Evolutionary conservation across 2,888 invertebrate species (phyloP).

Genomic region (Graphium colonna): DNA sequence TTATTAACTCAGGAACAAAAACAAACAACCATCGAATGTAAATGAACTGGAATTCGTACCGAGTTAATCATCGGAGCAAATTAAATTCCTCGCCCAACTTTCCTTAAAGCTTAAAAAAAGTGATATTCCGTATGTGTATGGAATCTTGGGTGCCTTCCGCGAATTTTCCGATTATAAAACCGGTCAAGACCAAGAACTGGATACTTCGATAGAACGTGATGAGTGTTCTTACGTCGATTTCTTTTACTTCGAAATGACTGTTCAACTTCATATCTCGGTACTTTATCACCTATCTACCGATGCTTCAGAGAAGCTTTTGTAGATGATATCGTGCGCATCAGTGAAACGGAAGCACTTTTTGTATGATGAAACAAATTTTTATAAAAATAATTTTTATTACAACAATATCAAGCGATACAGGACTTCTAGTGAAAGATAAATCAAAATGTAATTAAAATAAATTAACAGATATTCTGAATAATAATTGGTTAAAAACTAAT

Average conservation of each 20-base stretch:
- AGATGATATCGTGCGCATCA: slow-evolving; percentile 4
- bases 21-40: slow-evolving; percentile 15
- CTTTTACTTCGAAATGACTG: slow-evolving; percentile 29
- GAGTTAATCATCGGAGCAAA: neutral
- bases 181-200: slow-evolving; percentile 51
- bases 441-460: too few species aligned
- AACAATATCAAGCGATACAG: too few species aligned
- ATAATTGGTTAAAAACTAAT: too few species aligned
- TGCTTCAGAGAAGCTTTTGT: slow-evolving; percentile 6
- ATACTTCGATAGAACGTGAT: slow-evolving; percentile 48
- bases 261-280: slow-evolving; percentile 7
- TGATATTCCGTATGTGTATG: slow-evolving; percentile 27
- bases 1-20: too few species aligned
- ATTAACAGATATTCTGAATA: too few species aligned
- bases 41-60: slow-evolving; percentile 7
- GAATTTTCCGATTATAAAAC: slow-evolving; percentile 65
- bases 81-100: slow-evolving; percentile 29
- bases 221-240: slow-evolving; percentile 42
- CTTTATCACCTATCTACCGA: slow-evolving; percentile 13
- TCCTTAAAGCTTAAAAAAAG: slow-evolving; percentile 33
- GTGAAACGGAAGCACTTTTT: too few species aligned
- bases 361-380: too few species aligned
- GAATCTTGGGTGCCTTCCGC: slow-evolving; percentile 50
- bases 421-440: too few species aligned
- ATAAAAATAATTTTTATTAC: too few species aligned